Percentiles rank a stretch among this genome's conserved stretches.
phyloP scores from a whole-genome alignment of 2,888 invertebrate genomes.

The Ochropleura leucogaster region DNA sequence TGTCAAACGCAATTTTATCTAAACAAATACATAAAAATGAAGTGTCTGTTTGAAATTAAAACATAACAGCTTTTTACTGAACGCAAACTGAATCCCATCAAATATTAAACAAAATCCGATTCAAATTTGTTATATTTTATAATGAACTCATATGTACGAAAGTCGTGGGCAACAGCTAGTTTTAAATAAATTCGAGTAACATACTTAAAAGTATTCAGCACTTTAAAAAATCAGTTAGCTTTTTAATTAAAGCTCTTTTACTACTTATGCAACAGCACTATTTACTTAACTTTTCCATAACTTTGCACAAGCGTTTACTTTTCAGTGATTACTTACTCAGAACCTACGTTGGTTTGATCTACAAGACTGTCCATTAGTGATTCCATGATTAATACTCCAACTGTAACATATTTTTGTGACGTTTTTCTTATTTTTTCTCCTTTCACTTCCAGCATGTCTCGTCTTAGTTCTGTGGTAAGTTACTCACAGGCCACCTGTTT shows the following conservation, averaged over 20 bases:
- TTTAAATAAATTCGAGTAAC: no score
- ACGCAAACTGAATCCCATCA: no score
- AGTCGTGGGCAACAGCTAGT: no score
- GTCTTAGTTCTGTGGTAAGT: slow-evolving; percentile 25
- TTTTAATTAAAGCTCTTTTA: not conserved
- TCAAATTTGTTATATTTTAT: no score
- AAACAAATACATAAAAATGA: not conserved
- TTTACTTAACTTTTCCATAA: not conserved
- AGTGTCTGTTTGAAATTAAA: no score
- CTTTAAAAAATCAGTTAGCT: not conserved
- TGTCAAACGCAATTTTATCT: not conserved
- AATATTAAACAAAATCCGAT: no score
- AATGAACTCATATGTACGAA: no score
- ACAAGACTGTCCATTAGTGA: not conserved
- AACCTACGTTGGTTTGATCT: not conserved
- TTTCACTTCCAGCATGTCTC: slow-evolving; percentile 37
- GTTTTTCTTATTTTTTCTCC: not conserved
- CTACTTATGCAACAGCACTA: not conserved
- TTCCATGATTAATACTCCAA: not conserved
- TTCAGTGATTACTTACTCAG: not conserved
- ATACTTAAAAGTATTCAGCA: not conserved
- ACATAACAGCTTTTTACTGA: no score
- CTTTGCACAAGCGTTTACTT: not conserved
- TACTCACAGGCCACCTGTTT: slow-evolving; percentile 51
- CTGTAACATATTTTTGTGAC: not conserved